Conservation (phyloP, 2,113 vertebrate species). For the Cepphus grylle region DNA sequence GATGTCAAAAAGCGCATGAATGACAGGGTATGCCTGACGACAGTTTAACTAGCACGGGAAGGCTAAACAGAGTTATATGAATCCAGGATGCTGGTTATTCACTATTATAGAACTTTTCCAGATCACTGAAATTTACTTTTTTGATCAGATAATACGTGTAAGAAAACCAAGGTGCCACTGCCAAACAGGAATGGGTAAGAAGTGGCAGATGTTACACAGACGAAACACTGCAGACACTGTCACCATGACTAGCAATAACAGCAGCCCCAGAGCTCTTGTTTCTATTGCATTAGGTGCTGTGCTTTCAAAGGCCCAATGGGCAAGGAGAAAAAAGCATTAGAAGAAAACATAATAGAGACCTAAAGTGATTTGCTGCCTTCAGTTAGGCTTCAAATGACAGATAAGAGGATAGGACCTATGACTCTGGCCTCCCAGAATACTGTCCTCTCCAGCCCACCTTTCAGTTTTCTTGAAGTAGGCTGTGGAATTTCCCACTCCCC, state of each 20-base stretch:
- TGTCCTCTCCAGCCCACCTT: background rate
- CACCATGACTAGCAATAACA: fast-evolving
- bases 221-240: background rate
- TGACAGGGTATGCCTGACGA: background rate
- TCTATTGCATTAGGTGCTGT: background rate
- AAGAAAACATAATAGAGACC: background rate
- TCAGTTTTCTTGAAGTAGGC: background rate
- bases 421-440: background rate
- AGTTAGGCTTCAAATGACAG: background rate
- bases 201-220: background rate
- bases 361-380: background rate
- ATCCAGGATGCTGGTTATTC: background rate
- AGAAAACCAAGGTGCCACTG: background rate
- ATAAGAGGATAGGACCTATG: background rate
- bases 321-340: background rate
- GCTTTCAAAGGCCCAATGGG: background rate
- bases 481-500: background rate
- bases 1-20: background rate
- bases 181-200: background rate
- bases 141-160: background rate
- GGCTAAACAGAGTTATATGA: background rate
- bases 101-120: background rate
- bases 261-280: background rate
- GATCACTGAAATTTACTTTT: background rate
- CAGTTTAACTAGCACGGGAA: background rate